Evolutionary conservation across 2,113 vertebrate species (phyloP), one percentile per base, ranked within the genome.

Genomic region (Podocnemis expansa): DNA sequence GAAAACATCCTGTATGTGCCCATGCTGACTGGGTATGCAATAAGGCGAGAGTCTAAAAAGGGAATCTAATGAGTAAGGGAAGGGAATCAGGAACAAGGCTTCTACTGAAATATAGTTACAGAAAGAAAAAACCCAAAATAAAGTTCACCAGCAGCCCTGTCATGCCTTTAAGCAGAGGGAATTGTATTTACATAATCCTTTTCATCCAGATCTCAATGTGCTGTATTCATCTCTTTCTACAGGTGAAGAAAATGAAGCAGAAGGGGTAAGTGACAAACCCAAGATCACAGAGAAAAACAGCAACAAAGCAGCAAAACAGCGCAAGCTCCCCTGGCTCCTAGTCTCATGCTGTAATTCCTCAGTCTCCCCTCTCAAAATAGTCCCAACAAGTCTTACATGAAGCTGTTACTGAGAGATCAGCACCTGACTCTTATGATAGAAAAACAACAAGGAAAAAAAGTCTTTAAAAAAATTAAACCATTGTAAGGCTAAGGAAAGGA

Each of bases 71-170:
- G 9, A 41, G 70, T 38, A 19, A 22, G 38, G 34, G 22, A 73
- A 73, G 51, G 70, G 81, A 85, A 82, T 47, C 56, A 41, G 41
- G 27, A 82, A 27, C 75, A 13, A 47, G 14, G 31, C 54, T 41
- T 22, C 55, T 58, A 25, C 60, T 38, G 54, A 79, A 31, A 67
- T 22, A n/a, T 22, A 70, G 78, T 22, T 41, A 89, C 17, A 45
- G 27, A 55, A 80, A 29, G 31, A 45, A 85, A 79, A 87, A 82
- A 78, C 17, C 13, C 34, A 2, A 10, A 9, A n/a, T 67, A n/a
- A 67, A n/a, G 34, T 67, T n/a, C 34, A 67, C 34, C 14, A 21
- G 3, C 0, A 1, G 24, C 7, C 25, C 22, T 0, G 0, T 56
- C 29, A 54, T 2, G n/a, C 67, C 41, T 45, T 78, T 82, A 38